A percentile compares a stretch with the other conserved stretches of the same genome.
phyloP scores from a whole-genome alignment of 2,113 vertebrate species.

The Aleadryas rufinucha region DNA sequence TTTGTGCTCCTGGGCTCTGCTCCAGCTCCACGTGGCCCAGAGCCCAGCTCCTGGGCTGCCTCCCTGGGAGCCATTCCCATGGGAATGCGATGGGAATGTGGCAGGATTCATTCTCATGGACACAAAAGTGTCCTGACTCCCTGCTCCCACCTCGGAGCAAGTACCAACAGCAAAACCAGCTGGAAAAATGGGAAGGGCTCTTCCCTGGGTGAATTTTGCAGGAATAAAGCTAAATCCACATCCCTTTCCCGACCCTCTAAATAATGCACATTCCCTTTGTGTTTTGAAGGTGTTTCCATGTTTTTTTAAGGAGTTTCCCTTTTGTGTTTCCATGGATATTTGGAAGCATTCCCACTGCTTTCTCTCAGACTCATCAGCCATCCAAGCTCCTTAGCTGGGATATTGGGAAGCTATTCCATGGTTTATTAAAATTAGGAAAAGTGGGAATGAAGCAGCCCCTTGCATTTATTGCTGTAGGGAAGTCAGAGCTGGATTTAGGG shows the following conservation, averaged over 20 bases:
- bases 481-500: background rate
- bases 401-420: background rate
- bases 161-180: background rate
- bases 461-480: background rate
- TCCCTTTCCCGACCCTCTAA: background rate
- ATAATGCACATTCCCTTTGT: background rate
- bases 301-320: background rate
- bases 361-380: background rate
- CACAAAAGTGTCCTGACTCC: background rate
- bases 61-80: background rate
- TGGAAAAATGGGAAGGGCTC: background rate
- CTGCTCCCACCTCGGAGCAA: background rate
- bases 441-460: background rate
- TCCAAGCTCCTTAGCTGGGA: background rate
- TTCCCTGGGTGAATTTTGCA: background rate
- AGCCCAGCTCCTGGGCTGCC: background rate
- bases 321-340: background rate
- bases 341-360: background rate
- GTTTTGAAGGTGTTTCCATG: background rate
- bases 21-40: background rate
- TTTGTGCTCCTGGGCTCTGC: background rate
- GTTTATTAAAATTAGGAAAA: background rate
- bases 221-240: accelerated
- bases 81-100: background rate
- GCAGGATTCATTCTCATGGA: accelerated